These are phyloP conservation scores for Pimephales promelas DNA, from an alignment of 2,113 vertebrate species.

Conservation along the genomic window DNA sequence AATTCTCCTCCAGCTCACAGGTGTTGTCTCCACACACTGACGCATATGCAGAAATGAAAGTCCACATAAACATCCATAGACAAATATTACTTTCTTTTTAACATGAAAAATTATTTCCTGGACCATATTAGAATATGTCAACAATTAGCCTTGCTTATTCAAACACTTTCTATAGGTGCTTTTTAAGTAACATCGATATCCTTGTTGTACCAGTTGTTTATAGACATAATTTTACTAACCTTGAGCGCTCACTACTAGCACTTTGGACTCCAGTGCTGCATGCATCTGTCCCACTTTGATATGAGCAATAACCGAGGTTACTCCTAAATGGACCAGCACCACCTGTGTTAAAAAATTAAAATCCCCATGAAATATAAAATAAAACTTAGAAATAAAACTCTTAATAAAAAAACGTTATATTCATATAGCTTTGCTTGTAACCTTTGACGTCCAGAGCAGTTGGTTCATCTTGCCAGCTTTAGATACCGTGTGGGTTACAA, in stretches of 20 bases:
- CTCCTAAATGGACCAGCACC: slow-evolving; percentile 74
- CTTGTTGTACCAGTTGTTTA: background rate
- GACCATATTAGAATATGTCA: background rate
- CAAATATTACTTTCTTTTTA: background rate
- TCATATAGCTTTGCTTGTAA: slow-evolving; percentile 34
- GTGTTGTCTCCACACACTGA: slow-evolving; percentile 76
- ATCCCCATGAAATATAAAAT: background rate
- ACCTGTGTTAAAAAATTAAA: slow-evolving; percentile 64
- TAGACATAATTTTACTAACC: slow-evolving; percentile 60
- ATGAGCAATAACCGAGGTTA: slow-evolving; percentile 79
- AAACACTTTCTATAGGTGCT: background rate
- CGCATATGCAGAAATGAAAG: slow-evolving; percentile 31
- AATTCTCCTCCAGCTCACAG: slow-evolving; percentile 74
- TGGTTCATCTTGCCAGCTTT: slow-evolving; percentile 78
- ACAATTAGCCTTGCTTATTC: background rate
- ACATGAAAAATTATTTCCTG: background rate
- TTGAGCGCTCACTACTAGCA: slow-evolving; percentile 74
- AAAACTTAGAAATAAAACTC: background rate
- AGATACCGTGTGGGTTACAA: slow-evolving; percentile 79
- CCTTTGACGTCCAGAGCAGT: slow-evolving; percentile 78
- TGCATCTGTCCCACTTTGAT: slow-evolving; percentile 78
- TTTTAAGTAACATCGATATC: background rate
- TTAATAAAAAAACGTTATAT: background rate
- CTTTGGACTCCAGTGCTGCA: slow-evolving; percentile 76
- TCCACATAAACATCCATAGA: background rate